These are phyloP conservation scores for Lampris incognitus DNA, from an alignment of 2,113 vertebrate genomes.

Conservation along the genomic window DNA sequence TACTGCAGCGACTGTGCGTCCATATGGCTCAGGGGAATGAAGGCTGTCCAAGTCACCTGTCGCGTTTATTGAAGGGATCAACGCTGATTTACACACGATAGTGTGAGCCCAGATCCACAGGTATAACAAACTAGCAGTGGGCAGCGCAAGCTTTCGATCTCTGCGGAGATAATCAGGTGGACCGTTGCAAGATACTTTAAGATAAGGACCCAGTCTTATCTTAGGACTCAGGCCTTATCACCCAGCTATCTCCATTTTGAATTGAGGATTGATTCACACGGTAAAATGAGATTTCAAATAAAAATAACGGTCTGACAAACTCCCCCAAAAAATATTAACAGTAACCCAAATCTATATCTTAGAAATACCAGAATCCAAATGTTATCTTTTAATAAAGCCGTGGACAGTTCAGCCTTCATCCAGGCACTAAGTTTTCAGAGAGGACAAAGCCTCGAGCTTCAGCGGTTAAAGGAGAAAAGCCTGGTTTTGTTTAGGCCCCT, in stretches of 20 bases:
- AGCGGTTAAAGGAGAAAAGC: constrained; percentile 35
- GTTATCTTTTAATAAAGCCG: neutral
- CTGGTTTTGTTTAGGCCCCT: constrained; percentile 45
- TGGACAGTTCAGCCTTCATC: neutral
- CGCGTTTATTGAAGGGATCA: neutral
- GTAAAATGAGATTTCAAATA: too few species aligned
- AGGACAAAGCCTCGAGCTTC: constrained; percentile 37
- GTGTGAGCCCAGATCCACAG: too few species aligned
- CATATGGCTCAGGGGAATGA: neutral
- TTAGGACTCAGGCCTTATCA: too few species aligned
- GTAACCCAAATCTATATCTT: neutral
- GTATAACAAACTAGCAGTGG: too few species aligned
- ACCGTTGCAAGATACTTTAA: too few species aligned
- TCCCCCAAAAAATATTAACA: too few species aligned
- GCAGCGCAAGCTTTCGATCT: too few species aligned
- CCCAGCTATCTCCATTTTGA: too few species aligned
- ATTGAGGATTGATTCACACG: too few species aligned
- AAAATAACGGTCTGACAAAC: too few species aligned
- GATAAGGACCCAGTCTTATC: too few species aligned
- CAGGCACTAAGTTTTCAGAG: constrained; percentile 14
- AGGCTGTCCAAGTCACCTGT: constrained; percentile 4
- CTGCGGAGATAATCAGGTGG: too few species aligned
- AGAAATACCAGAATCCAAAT: neutral
- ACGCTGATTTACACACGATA: neutral
- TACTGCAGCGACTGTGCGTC: constrained; percentile 8